phyloP scores from a whole-genome alignment of 2,888 invertebrate species.

The Calliopum simillimum region DNA sequence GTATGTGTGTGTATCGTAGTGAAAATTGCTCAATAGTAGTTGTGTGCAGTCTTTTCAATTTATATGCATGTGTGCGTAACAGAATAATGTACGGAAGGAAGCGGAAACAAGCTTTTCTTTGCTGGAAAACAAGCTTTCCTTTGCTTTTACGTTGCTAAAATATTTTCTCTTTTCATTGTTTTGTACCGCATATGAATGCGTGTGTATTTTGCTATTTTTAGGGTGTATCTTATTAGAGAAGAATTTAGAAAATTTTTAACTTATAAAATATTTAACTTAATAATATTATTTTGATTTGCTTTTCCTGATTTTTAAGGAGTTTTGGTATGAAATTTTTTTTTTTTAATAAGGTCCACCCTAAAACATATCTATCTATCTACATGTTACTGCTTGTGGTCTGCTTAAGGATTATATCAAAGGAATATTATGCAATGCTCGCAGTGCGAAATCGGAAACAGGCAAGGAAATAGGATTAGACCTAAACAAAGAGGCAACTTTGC shows the following conservation, averaged over 20 bases:
- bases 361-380: too few relatives aligned
- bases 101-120: conserved; percentile 23
- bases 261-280: too few relatives aligned
- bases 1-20: not conserved
- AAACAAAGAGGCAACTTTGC: too few relatives aligned
- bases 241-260: too few relatives aligned
- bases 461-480: conserved; percentile 30
- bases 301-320: too few relatives aligned
- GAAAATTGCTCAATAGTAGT: too few relatives aligned
- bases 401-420: conserved; percentile 24
- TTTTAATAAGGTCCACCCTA: too few relatives aligned
- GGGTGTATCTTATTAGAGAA: not conserved
- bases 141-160: conserved; percentile 1
- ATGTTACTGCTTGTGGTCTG: too few relatives aligned
- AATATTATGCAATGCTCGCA: conserved; percentile 16
- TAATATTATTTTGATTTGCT: too few relatives aligned
- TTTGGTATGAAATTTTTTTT: too few relatives aligned
- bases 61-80: not conserved
- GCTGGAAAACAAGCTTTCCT: conserved; percentile 22
- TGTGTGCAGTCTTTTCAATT: too few relatives aligned
- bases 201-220: conserved; percentile 11
- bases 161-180: not conserved
- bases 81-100: conserved; percentile 18
- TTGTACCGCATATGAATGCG: not conserved
- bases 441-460: conserved; percentile 17